Conservation (phyloP, 2,113 vertebrate genomes). For the Sphaerodactylus townsendi region DNA sequence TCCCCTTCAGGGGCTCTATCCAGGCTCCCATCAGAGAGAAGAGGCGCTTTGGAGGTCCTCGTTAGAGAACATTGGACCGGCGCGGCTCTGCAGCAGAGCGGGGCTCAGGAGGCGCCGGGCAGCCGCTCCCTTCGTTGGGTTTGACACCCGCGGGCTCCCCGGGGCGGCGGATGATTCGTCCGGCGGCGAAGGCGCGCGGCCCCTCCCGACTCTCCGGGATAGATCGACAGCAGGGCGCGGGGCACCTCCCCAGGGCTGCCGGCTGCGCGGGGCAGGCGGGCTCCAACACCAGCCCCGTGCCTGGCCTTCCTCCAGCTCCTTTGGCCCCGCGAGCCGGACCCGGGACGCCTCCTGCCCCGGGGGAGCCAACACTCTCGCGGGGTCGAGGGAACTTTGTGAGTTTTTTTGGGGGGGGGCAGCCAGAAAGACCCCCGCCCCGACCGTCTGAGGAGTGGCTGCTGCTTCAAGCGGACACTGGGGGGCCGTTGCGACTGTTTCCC, state of each 20-base stretch:
- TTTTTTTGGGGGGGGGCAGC: no score
- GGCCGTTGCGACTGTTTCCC: no score
- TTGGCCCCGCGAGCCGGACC: not conserved
- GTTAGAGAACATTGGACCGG: slow-evolving; percentile 12
- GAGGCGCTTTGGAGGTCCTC: not conserved
- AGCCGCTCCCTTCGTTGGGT: slow-evolving; percentile 60
- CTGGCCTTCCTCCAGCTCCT: not conserved
- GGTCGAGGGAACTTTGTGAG: no score
- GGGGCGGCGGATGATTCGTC: slow-evolving; percentile 59
- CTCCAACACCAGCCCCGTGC: no score
- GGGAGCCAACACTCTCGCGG: no score
- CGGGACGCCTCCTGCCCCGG: no score
- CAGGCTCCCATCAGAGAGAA: not conserved
- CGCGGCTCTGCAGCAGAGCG: slow-evolving; percentile 41
- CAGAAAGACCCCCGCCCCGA: no score
- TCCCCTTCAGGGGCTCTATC: not conserved
- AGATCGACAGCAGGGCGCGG: slow-evolving; percentile 33
- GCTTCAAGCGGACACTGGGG: no score
- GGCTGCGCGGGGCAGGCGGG: no score
- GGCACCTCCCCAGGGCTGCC: not conserved
- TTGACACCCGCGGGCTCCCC: slow-evolving; percentile 59
- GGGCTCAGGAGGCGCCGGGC: slow-evolving; percentile 48
- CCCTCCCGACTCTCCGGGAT: slow-evolving; percentile 33
- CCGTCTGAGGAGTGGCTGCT: no score
- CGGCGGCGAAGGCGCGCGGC: slow-evolving; percentile 54